Evolutionary conservation across 2,888 invertebrate species (phyloP), one percentile per base, ranked within the genome.

Genomic region (Notodonta ziczac): DNA sequence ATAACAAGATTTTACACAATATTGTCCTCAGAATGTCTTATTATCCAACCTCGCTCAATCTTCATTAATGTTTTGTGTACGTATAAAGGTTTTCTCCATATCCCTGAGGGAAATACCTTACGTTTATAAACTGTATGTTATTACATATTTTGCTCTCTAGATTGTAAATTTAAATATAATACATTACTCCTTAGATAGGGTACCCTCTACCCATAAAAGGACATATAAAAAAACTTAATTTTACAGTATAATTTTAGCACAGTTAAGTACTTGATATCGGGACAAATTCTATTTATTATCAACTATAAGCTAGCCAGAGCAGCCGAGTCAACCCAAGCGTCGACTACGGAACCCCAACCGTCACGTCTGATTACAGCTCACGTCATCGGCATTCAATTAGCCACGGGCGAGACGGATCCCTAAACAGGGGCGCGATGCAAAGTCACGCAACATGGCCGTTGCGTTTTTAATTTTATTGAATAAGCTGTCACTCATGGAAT

Each of bases 321-420:
- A 13, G 35, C 35, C 39, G 4, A 32, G 53, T 32, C n/a, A 13
- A 13, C n/a, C 40, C 5, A 10, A 51, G 16, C 2, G 8, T 51
- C 7, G 10, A 5, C 35, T 57, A 67, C 58, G 69, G 72, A 66
- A 68, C 76, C 70, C 72, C 35, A 58, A 46, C 61, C 56, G 73
- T 72, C 69, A 72, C 73, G 68, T 69, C 58, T 62, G 68, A 70
- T 74, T 70, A 72, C 65, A 69, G 56, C 44, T 66, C 69, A 60
- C 72, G 74, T 76, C 77, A 76, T 72, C 72, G 73, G 56, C 74
- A 74, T 73, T 76, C 74, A 76, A 78, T 78, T 78, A 77, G 69
- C 70, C 63, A 65, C 69, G 70, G 69, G 55, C 55, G 40, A 56
- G 44, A 65, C 68, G 61, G 63, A 65, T 60, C 66, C 65, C 69